phyloP scores from a whole-genome alignment of 2,797 vertebrate species.

The Sarcophilus harrisii region DNA sequence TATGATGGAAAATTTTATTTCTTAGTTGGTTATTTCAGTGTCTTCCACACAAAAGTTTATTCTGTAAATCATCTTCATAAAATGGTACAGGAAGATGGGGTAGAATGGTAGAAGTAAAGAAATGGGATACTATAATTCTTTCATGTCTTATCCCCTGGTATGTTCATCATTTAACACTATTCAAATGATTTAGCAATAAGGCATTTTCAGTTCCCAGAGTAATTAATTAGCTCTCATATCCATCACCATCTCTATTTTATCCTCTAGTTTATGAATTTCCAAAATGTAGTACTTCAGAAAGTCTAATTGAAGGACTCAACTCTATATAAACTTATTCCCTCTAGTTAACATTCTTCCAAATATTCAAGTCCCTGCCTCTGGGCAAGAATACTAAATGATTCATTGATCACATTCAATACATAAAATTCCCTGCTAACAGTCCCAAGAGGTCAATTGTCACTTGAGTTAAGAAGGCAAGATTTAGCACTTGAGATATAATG shows the following conservation, averaged over 20 bases:
- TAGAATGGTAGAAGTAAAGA: background rate
- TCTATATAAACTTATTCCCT: background rate
- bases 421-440: background rate
- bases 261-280: background rate
- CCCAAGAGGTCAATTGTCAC: background rate
- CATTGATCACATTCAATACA: slow-evolving; percentile 9
- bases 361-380: slow-evolving; percentile 12
- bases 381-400: slow-evolving; percentile 5
- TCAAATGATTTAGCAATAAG: background rate
- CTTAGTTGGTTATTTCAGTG: background rate
- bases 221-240: slow-evolving; percentile 16
- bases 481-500: background rate
- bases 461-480: slow-evolving; percentile 7
- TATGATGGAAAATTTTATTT: background rate
- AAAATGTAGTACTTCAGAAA: slow-evolving; percentile 1
- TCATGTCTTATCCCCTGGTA: background rate
- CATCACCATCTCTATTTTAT: background rate
- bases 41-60: background rate
- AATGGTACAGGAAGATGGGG: background rate
- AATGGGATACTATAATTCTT: background rate
- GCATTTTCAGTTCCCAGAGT: background rate
- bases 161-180: background rate
- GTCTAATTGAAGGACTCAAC: slow-evolving; percentile 26
- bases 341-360: background rate
- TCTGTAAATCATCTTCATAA: background rate